phyloP scores from a whole-genome alignment of 2,888 invertebrate genomes.

The Athalia circularis region DNA sequence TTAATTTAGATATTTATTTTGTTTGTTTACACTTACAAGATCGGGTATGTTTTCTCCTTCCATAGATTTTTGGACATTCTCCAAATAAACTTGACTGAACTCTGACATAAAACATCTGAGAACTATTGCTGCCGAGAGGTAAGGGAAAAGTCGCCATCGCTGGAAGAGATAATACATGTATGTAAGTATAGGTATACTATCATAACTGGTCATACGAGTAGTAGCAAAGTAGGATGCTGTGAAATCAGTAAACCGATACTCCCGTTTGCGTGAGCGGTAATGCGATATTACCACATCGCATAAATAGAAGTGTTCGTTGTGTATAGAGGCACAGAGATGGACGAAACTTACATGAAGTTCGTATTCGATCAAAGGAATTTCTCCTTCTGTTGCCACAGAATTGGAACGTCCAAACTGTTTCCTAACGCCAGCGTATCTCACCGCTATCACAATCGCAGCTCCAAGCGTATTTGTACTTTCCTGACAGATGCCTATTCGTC shows the following conservation, averaged over 20 bases:
- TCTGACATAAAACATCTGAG: slow-evolving; percentile 81
- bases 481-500: slow-evolving; percentile 84
- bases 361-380: slow-evolving; percentile 89
- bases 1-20: neutral
- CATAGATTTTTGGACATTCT: slow-evolving; percentile 81
- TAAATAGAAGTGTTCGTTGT: no score
- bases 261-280: neutral
- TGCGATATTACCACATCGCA: neutral
- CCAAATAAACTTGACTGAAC: slow-evolving; percentile 81
- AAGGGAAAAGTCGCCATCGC: slow-evolving; percentile 90
- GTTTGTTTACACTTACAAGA: slow-evolving; percentile 61
- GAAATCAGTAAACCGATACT: no score
- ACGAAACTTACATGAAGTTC: slow-evolving; percentile 82
- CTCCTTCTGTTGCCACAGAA: slow-evolving; percentile 71
- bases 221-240: no score
- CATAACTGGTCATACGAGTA: no score
- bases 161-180: slow-evolving; percentile 70
- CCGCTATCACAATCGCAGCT: slow-evolving; percentile 84
- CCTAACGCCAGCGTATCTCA: slow-evolving; percentile 87
- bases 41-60: slow-evolving; percentile 66
- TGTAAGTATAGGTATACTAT: no score
- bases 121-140: slow-evolving; percentile 82
- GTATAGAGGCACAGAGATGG: neutral
- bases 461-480: slow-evolving; percentile 82
- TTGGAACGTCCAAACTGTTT: slow-evolving; percentile 82